phyloP scores from a whole-genome alignment of 2,797 vertebrate species.

The Dallia pectoralis region DNA sequence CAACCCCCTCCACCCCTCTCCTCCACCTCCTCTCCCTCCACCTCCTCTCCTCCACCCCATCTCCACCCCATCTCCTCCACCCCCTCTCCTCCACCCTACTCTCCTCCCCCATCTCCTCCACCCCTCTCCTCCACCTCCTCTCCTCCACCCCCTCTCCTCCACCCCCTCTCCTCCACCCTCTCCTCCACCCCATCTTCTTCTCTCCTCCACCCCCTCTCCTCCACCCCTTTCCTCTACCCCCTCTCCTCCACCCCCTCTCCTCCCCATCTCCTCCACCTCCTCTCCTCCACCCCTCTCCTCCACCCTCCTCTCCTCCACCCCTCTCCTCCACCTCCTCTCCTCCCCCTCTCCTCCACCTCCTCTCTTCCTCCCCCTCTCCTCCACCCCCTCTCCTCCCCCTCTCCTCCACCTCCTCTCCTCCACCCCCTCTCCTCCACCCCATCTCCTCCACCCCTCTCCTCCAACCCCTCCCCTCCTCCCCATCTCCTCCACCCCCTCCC shows the following conservation, averaged over 20 bases:
- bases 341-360: too few species aligned
- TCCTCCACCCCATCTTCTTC: too few species aligned
- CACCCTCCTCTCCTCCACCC: conserved; percentile 29
- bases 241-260: conserved; percentile 28
- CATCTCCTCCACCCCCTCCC: conserved; percentile 28
- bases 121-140: conserved; percentile 13
- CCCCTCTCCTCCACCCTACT: conserved; percentile 30
- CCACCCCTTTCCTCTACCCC: conserved; percentile 3
- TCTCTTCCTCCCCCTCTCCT: conserved; percentile 31
- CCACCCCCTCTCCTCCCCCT: conserved; percentile 19
- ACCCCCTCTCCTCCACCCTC: not conserved
- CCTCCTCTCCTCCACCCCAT: conserved; percentile 31
- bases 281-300: too few species aligned
- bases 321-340: not conserved
- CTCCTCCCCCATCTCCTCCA: not conserved
- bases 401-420: conserved; percentile 25
- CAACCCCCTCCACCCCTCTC: conserved; percentile 14
- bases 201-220: conserved; percentile 27
- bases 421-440: conserved; percentile 16
- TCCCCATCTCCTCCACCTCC: conserved; percentile 2
- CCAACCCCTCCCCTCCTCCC: too few species aligned
- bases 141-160: conserved; percentile 27
- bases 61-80: conserved; percentile 8
- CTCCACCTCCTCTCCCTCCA: conserved; percentile 18
- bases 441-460: too few species aligned